Base-by-base conservation (phyloP, 2,888 invertebrate genomes). In the Lasiommata megera region DNA sequence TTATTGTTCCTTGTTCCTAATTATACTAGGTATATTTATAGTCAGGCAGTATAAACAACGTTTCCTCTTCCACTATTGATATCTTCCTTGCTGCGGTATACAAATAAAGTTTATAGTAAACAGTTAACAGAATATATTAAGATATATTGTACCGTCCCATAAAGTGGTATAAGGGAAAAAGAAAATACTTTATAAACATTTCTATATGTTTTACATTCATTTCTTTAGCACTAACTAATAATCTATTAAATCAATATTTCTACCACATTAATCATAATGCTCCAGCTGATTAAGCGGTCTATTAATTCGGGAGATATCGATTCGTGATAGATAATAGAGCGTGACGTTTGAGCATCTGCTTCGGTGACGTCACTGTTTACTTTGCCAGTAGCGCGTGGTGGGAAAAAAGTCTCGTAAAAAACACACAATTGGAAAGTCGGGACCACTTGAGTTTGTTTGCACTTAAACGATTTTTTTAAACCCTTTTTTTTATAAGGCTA, bases 301-400 rank as follows among this genome's bases (percentile, higher is more conserved):
- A 46, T 46, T 46, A 46, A 46, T 31, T 46, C 46, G 29, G 29
- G 9, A 46, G 46, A 46, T 46, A 46, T 51, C 51, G 38, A 51
- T 55, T 52, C 48, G 53, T 61, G 54, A 73, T 74, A 72, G 74
- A 73, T 75, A 73, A 73, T 72, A 65, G 65, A 70, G 67, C 75
- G 72, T 76, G 76, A 73, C 77, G 75, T 72, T 76, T 73, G 72
- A 71, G 66, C 51, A 55, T 58, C 50, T 58, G 46, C 14, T 38
- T 5, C 1, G 16, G 31, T 60, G 60, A 60, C 53, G 54, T 69
- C 62, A 61, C 64, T 80, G 73, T 79, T 81, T 79, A 74, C 73
- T 69, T 70, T 71, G 60, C 36, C 54, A 67, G 76, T 69, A 80
- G 84, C 87, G 79, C 84, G 85, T 82, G 85, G 69, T 69, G 57